These are phyloP conservation scores for Bombus breviceps DNA, from an alignment of 1,140 invertebrate species.

Conservation along the genomic window DNA sequence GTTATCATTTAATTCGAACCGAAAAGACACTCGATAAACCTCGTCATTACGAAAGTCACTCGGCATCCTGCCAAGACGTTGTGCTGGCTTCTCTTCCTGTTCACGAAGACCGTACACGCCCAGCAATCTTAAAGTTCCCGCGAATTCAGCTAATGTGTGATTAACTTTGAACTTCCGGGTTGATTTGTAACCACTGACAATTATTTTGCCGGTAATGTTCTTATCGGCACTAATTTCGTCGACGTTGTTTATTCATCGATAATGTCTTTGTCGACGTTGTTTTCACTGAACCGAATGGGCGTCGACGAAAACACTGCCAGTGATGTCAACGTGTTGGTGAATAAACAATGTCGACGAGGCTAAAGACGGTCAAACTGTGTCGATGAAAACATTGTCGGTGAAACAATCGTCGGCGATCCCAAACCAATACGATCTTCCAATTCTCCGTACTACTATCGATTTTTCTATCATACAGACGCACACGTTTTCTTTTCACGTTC, in stretches of 20 bases:
- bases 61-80: constrained; percentile 38
- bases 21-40: constrained; percentile 43
- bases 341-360: no score
- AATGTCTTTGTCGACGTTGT: no score
- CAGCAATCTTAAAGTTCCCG: constrained; percentile 15
- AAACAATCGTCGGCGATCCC: no score
- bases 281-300: no score
- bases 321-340: no score
- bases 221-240: no score
- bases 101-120: constrained; percentile 13
- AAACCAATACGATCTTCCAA: neutral
- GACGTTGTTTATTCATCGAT: no score
- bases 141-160: constrained; percentile 20
- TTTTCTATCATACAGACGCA: neutral
- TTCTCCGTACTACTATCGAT: neutral
- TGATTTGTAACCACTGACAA: no score
- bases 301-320: no score
- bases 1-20: neutral
- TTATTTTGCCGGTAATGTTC: no score
- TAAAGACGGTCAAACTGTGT: no score
- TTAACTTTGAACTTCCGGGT: constrained; percentile 41
- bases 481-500: neutral
- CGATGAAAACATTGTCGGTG: no score
- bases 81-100: constrained; percentile 5
- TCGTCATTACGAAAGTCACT: constrained; percentile 43